phyloP scores from a whole-genome alignment of 2,797 vertebrate species.

The Schizothorax lantsangensis region DNA sequence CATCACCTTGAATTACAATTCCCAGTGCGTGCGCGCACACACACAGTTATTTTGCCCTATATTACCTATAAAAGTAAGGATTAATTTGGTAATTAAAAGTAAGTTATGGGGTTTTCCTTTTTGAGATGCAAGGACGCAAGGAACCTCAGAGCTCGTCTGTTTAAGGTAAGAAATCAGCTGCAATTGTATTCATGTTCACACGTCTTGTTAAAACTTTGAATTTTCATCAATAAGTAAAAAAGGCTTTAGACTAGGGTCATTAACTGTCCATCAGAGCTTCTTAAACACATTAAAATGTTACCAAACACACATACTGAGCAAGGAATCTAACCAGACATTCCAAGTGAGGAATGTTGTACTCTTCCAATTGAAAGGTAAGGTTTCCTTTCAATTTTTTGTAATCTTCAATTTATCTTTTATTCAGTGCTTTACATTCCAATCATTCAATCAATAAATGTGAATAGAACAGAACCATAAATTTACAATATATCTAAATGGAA shows the following conservation, averaged over 20 bases:
- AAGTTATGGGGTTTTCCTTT: neutral
- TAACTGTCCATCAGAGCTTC: neutral
- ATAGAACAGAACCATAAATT: neutral
- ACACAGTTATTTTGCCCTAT: neutral
- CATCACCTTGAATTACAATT: neutral
- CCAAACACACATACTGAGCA: too few species aligned
- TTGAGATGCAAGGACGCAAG: neutral
- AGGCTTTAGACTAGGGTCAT: neutral
- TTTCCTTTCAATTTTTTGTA: neutral
- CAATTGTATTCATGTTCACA: neutral
- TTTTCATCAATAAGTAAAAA: neutral
- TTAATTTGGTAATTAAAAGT: neutral
- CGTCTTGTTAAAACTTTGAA: neutral
- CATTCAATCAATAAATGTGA: neutral
- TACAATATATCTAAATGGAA: neutral
- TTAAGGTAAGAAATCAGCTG: conserved; percentile 15
- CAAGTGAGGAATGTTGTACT: neutral
- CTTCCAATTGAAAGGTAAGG: neutral
- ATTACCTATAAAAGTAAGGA: neutral
- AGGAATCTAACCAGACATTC: neutral
- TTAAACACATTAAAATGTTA: neutral
- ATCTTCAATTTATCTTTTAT: neutral
- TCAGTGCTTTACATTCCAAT: too few species aligned
- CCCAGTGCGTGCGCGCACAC: neutral
- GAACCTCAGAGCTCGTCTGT: neutral